phyloP scores from a whole-genome alignment of 2,113 vertebrate species.

The Andinoacara biseriatus region DNA sequence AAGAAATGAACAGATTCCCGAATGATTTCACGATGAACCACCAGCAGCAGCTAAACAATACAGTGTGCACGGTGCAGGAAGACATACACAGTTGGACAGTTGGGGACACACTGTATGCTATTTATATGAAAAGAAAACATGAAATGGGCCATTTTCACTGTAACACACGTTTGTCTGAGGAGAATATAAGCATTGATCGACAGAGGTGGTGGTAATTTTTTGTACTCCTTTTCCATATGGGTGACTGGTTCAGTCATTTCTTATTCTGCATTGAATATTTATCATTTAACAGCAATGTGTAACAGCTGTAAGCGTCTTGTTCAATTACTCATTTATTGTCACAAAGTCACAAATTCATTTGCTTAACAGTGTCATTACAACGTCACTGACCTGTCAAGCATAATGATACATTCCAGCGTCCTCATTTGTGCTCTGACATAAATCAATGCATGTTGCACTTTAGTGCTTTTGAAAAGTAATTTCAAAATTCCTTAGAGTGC shows the following conservation, averaged over 20 bases:
- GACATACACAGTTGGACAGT: too few species aligned
- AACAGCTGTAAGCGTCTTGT: slow-evolving; percentile 4
- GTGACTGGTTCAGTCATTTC: not conserved
- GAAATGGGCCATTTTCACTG: too few species aligned
- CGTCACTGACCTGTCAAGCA: slow-evolving; percentile 25
- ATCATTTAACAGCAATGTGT: slow-evolving; percentile 16
- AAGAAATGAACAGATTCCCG: not conserved
- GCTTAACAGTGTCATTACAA: slow-evolving; percentile 36
- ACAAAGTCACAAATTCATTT: slow-evolving; percentile 14
- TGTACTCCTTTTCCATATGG: not conserved
- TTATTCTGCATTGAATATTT: slow-evolving; percentile 16
- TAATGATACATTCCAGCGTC: slow-evolving; percentile 28
- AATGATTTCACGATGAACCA: not conserved
- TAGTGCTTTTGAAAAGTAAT: slow-evolving; percentile 40
- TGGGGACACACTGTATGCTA: not conserved
- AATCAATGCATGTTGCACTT: slow-evolving; percentile 13
- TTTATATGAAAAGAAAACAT: not conserved
- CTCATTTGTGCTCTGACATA: slow-evolving; percentile 33
- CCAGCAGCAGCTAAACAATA: not conserved
- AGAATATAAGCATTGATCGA: not conserved
- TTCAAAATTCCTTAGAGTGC: slow-evolving; percentile 5
- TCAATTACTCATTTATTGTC: slow-evolving; percentile 28
- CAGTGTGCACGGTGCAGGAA: not conserved
- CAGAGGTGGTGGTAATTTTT: not conserved
- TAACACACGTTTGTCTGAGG: not conserved